Evolutionary conservation across 2,888 invertebrate species (phyloP).

Genomic region (Andrena praecox): DNA sequence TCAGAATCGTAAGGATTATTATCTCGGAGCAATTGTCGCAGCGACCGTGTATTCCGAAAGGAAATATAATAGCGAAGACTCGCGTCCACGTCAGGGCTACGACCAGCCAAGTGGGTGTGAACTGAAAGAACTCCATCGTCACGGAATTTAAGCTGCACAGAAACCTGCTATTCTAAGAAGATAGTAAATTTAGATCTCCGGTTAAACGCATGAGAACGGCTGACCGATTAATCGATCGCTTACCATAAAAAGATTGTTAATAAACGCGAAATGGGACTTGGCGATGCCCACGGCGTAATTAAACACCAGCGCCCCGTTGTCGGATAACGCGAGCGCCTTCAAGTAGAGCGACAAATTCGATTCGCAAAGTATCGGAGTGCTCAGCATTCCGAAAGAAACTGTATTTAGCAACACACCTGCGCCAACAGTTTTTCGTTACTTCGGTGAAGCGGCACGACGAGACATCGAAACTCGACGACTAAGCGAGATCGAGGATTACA

Average conservation of each 20-base stretch:
- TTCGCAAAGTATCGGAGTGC: conserved; percentile 77
- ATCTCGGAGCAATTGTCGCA: conserved; percentile 69
- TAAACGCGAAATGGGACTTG: conserved; percentile 73
- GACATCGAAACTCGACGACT: too few relatives aligned
- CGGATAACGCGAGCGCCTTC: conserved; percentile 81
- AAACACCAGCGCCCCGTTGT: conserved; percentile 81
- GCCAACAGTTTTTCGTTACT: conserved; percentile 18
- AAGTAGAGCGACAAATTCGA: conserved; percentile 82
- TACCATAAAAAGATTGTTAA: conserved; percentile 82
- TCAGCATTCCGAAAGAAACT: conserved; percentile 80
- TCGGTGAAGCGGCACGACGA: too few relatives aligned
- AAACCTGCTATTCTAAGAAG: conserved; percentile 75
- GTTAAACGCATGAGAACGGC: background rate
- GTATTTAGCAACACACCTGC: conserved; percentile 79
- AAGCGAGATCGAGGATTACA: background rate
- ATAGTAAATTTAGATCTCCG: conserved; percentile 25
- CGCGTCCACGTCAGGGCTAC: conserved; percentile 82
- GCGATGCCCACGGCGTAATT: conserved; percentile 81
- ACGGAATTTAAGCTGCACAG: conserved; percentile 76
- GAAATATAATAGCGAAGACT: conserved; percentile 78
- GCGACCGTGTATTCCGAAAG: conserved; percentile 69
- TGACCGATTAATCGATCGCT: conserved; percentile 31
- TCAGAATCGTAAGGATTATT: conserved; percentile 69
- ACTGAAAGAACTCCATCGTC: conserved; percentile 80
- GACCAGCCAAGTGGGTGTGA: conserved; percentile 83